phyloP scores from a whole-genome alignment of 2,113 vertebrate genomes.

The Myrmophylax atrothorax region DNA sequence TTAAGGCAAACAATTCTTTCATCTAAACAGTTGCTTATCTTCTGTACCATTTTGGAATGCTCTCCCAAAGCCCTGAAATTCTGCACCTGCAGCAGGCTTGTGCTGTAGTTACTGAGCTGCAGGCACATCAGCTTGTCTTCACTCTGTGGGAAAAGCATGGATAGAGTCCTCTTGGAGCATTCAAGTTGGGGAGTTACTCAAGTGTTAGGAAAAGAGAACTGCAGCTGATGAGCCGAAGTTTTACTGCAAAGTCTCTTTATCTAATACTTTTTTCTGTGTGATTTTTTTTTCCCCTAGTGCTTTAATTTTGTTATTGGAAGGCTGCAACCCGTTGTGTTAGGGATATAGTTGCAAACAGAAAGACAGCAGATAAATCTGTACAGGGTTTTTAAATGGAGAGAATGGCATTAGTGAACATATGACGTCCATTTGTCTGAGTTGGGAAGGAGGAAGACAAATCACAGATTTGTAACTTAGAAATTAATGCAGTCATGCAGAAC shows the following conservation, averaged over 20 bases:
- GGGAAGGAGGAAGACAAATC: slow-evolving; percentile 3
- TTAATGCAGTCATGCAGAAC: slow-evolving; percentile 17
- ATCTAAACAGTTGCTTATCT: neutral
- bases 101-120: neutral
- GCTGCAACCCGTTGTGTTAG: neutral
- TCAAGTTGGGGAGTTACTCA: neutral
- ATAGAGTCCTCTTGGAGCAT: neutral
- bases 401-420: neutral
- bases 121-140: neutral
- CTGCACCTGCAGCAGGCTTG: neutral
- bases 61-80: neutral
- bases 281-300: neutral
- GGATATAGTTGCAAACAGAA: neutral
- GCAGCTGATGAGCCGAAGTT: neutral
- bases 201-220: neutral
- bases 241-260: neutral
- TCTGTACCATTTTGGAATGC: neutral
- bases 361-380: neutral
- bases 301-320: neutral
- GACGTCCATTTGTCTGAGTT: slow-evolving; percentile 6
- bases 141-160: neutral
- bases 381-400: neutral
- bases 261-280: neutral
- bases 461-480: slow-evolving; percentile 9
- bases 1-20: neutral